Base-by-base conservation (phyloP, 2,797 vertebrate species). In the Tiaroga cobitis region DNA sequence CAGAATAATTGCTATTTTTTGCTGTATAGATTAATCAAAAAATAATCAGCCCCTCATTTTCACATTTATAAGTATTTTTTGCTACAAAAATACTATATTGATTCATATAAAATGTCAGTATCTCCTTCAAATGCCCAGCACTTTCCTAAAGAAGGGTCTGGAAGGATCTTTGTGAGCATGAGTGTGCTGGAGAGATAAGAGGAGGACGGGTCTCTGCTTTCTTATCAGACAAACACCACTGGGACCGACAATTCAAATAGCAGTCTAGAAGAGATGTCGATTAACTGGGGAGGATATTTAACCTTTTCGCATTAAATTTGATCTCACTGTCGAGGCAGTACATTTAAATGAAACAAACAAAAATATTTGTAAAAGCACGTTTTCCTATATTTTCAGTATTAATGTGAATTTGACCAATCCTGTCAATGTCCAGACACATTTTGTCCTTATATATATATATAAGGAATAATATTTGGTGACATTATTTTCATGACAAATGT, bases 181-280 rank as follows among this genome's bases (percentile, higher is more conserved):
- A 93, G 92, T 96, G 95, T 92, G 89, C 87, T 89, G 87, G 91
- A 1, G 89, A 92, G 95, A 96, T 96, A 95, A 95, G 94, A 91
- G 91, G 88, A 85, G 85, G 90, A 21, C 37, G 32, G 63, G 91
- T 92, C 91, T 93, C 91, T 91, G 91, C 91, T n/a, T 90, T 91
- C 92, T 95, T 95, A 95, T 95, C 94, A 87, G 92, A 90, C 91
- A 91, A 91, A 92, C 92, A 92, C 90, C 91, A 90, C 75, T 89
- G 91, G 87, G 89, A 93, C 90, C 91, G 88, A 94, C 93, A 93
- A 93, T 90, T 93, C 93, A 92, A 92, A 91, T 89, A 16, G 43
- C 81, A 65, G 81, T 74, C 43, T 43, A 78, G 19, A 49, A 43
- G 43, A 49, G 39, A 85, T 37, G 24, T 37, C 10, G 29, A 85